Conservation (phyloP, 1,140 invertebrate genomes). For the Drosophila burlai region DNA sequence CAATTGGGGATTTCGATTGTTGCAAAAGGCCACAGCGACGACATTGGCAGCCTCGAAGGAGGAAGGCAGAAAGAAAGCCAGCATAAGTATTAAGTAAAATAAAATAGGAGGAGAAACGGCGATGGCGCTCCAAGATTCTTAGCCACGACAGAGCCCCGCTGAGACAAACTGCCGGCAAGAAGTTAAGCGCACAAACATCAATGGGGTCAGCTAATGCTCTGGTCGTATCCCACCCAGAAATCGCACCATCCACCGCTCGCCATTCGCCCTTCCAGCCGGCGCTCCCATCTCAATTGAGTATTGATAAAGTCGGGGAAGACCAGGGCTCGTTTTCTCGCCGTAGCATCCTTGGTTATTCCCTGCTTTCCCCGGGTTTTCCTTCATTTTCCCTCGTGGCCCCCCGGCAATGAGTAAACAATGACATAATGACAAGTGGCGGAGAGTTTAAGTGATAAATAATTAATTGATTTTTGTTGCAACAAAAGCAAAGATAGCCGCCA, state of each 20-base stretch:
- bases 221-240: conserved; percentile 20
- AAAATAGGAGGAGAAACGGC: conserved; percentile 64
- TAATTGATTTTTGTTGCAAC: conserved; percentile 85
- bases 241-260: neutral
- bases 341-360: neutral
- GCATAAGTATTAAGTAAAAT: conserved; percentile 81
- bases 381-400: conserved; percentile 25
- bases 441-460: conserved; percentile 85
- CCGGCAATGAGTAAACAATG: conserved; percentile 84
- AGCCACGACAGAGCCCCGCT: conserved; percentile 58
- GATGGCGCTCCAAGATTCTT: conserved; percentile 22
- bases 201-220: conserved; percentile 78
- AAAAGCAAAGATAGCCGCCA: conserved; percentile 59
- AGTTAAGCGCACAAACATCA: conserved; percentile 77
- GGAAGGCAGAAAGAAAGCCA: conserved; percentile 49
- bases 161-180: conserved; percentile 77
- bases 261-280: neutral
- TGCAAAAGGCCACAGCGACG: conserved; percentile 74
- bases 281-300: conserved; percentile 77
- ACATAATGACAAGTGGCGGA: conserved; percentile 85
- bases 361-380: neutral
- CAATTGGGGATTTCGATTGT: conserved; percentile 85
- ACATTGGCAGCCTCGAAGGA: conserved; percentile 36
- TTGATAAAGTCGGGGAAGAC: conserved; percentile 78
- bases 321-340: conserved; percentile 45